These are phyloP conservation scores for Apodemus sylvaticus DNA, from an alignment of 2,113 vertebrate genomes.

Conservation along the genomic window DNA sequence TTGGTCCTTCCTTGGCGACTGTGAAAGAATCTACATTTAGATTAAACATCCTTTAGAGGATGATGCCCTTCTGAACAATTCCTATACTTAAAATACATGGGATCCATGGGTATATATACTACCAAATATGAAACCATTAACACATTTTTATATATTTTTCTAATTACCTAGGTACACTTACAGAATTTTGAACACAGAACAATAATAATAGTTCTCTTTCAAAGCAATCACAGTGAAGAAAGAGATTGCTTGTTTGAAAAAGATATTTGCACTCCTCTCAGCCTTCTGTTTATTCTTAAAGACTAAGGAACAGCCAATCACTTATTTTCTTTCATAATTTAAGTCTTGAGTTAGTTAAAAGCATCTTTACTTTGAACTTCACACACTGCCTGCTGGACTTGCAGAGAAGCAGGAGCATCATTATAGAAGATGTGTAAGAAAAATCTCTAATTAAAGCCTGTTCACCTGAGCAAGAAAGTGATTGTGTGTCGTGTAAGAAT, in stretches of 20 bases:
- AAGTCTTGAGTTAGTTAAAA: slow-evolving; percentile 44
- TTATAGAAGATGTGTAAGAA: background rate
- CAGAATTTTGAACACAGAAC: background rate
- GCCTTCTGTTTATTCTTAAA: background rate
- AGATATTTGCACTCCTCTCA: background rate
- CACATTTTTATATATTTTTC: background rate
- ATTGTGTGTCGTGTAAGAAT: background rate
- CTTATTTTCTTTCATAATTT: slow-evolving; percentile 43
- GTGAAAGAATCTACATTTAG: background rate
- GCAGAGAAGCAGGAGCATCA: background rate
- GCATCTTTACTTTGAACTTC: slow-evolving; percentile 41
- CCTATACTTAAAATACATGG: background rate
- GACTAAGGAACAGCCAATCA: background rate
- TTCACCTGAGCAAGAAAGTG: background rate
- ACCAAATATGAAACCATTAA: background rate
- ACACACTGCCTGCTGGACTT: background rate
- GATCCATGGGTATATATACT: background rate
- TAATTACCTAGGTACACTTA: background rate
- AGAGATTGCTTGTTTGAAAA: background rate
- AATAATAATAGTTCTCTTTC: slow-evolving; percentile 17
- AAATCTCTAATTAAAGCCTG: slow-evolving; percentile 46
- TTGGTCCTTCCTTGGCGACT: background rate
- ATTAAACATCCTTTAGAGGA: background rate
- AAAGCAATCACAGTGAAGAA: background rate
- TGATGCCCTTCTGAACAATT: background rate